Evolutionary conservation across 2,797 vertebrate species (phyloP).

Genomic region (Pyrocephalus nanus): DNA sequence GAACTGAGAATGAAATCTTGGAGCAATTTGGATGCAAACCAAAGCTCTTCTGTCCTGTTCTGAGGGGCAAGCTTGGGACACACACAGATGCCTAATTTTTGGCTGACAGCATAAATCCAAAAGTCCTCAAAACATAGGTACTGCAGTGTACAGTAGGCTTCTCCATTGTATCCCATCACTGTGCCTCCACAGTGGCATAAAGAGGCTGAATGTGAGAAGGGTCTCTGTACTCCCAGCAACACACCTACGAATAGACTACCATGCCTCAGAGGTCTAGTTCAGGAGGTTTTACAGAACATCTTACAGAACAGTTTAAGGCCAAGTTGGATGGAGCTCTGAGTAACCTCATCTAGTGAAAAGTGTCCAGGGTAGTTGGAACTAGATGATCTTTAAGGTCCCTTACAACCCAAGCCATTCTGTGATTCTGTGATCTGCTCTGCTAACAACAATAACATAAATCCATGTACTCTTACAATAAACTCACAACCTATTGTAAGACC

Average conservation of each 20-base stretch:
- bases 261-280: not conserved
- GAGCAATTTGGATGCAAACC: not conserved
- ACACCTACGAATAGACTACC: not conserved
- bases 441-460: not conserved
- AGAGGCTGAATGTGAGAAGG: not conserved
- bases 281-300: not conserved
- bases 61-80: not conserved
- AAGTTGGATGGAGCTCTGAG: not conserved
- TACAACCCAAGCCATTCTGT: not conserved
- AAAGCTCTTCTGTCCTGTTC: not conserved
- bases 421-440: not conserved
- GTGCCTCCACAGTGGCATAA: not conserved
- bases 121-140: not conserved
- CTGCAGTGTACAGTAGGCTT: not conserved
- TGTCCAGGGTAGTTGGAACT: not conserved
- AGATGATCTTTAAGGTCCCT: not conserved
- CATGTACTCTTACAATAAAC: not conserved
- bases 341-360: not conserved
- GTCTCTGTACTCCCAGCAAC: not conserved
- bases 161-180: not conserved
- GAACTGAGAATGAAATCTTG: not conserved
- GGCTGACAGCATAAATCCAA: not conserved
- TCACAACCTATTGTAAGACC: fast-evolving
- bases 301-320: not conserved
- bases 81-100: not conserved